Evolutionary conservation across 2,888 invertebrate genomes (phyloP), one percentile per base, ranked within the genome.

Genomic region (Himalopsyche anomala): DNA sequence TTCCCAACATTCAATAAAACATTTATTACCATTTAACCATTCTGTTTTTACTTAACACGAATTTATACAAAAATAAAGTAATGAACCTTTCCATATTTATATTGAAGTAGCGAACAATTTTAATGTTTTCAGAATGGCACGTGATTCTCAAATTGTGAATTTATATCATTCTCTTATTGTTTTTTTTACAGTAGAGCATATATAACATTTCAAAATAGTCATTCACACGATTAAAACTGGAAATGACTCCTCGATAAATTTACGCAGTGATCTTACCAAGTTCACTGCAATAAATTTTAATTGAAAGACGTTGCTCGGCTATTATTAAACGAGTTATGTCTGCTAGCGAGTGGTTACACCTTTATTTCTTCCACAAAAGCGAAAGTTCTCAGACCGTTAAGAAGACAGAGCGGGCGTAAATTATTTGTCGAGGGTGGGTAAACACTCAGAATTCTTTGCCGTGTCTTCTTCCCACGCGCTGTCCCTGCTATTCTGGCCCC

Each of bases 361-460:
- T 62, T 62, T 62, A 62, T 62, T 62, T 62, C 19, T 62, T 62
- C 62, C 62, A 62, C 62, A 62, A 62, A 62, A 62, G 62, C 62
- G 62, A 62, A 62, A 62, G 62, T 62, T 62, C 62, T 28, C 62
- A 62, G 62, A 62, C 62, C 62, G 62, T 62, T 62, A 28, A 62
- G 28, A 62, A n/a, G 62, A 62, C 51, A 51, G 19, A 62, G 62
- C 62, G n/a, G 62, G 62, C 62, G 62, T 62, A 19, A 62, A 62
- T 62, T 62, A 28, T 62, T 62, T 62, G 62, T 62, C 62, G 62
- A 62, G 62, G 62, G 62, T 62, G 62, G 62, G 62, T 62, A 62
- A 62, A 62, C 62, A 62, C 28, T 62, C 62, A 19, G 62, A 62
- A 62, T 62, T 62, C 62, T 28, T 62, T 62, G 28, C 11, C 19